phyloP scores from a whole-genome alignment of 2,888 invertebrate genomes.

The Eupsilia transversa region DNA sequence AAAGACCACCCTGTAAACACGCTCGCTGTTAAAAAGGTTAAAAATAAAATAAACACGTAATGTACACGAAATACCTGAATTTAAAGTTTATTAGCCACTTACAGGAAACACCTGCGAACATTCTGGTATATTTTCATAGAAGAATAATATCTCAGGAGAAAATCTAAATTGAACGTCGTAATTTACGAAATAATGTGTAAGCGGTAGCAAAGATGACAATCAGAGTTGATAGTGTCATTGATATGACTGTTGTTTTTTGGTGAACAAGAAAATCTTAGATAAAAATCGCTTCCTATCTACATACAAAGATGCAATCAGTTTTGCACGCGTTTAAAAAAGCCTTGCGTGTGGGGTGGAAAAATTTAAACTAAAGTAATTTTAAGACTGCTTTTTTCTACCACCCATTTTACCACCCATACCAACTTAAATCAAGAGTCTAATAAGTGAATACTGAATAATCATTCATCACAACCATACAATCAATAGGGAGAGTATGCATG shows the following conservation, averaged over 20 bases:
- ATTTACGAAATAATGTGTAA: background rate
- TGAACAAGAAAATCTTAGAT: slow-evolving; percentile 9
- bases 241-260: background rate
- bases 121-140: slow-evolving; percentile 48
- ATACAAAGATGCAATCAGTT: background rate
- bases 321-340: slow-evolving; percentile 1
- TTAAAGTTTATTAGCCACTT: slow-evolving; percentile 81
- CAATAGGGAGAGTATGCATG: too few relatives aligned
- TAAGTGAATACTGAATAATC: too few relatives aligned
- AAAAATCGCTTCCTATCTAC: background rate
- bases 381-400: too few relatives aligned
- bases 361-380: background rate
- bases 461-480: too few relatives aligned
- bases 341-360: background rate
- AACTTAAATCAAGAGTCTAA: too few relatives aligned
- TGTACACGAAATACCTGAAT: slow-evolving; percentile 76
- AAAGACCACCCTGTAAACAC: slow-evolving; percentile 65
- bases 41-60: slow-evolving; percentile 78
- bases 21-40: slow-evolving; percentile 69
- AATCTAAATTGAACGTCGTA: background rate
- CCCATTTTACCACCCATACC: too few relatives aligned
- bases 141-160: slow-evolving; percentile 29
- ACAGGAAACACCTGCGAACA: slow-evolving; percentile 80
- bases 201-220: slow-evolving; percentile 9
- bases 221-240: slow-evolving; percentile 14